Percentiles rank a stretch among this genome's conserved stretches.
These are phyloP conservation scores for Ciconia nigra DNA, from an alignment of 2,797 vertebrate species.

Conservation along the genomic window DNA sequence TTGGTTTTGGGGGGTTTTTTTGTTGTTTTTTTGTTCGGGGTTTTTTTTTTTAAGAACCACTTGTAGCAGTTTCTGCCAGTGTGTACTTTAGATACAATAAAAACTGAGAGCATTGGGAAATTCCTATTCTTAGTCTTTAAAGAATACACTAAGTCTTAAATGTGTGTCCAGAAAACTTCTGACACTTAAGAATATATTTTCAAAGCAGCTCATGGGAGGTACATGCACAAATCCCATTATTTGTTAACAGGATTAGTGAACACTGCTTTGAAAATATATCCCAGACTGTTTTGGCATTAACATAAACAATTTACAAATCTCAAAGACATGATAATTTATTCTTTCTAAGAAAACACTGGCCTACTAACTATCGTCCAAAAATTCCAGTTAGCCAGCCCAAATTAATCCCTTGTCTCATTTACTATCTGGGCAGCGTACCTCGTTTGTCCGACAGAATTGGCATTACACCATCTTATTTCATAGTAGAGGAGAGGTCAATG, in stretches of 20 bases:
- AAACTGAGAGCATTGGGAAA: background rate
- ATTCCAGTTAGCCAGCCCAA: background rate
- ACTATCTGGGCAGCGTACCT: background rate
- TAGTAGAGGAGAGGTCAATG: background rate
- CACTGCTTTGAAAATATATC: constrained; percentile 23
- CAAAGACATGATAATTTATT: background rate
- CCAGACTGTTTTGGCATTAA: background rate
- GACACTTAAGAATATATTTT: constrained; percentile 4
- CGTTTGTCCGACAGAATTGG: background rate
- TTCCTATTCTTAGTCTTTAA: background rate
- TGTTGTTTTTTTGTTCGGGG: no score
- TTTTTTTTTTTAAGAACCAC: background rate
- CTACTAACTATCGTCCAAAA: background rate
- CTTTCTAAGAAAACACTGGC: background rate
- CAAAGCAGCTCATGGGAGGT: background rate
- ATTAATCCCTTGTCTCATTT: background rate
- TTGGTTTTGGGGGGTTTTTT: no score
- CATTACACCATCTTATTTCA: background rate
- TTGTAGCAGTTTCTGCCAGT: background rate
- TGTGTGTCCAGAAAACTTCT: background rate
- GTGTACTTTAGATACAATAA: background rate
- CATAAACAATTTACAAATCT: background rate
- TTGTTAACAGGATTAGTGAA: constrained; percentile 40
- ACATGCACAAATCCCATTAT: constrained; percentile 26
- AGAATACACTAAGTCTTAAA: background rate